Conservation (phyloP, 2,888 invertebrate genomes). For the Biston stratarius region DNA sequence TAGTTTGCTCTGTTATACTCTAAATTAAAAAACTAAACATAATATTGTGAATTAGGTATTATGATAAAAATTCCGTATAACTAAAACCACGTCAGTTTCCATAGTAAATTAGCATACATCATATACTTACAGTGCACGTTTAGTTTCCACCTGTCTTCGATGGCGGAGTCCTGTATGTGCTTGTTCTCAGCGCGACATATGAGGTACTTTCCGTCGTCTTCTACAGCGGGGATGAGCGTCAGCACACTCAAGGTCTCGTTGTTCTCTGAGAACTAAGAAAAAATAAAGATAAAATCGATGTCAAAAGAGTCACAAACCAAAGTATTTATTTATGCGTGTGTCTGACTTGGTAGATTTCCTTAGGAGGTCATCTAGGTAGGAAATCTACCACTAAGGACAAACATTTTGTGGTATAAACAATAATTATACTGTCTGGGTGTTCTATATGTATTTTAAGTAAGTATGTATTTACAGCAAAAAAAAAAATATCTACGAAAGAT, state of each 20-base stretch:
- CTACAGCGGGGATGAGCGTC: constrained; percentile 93
- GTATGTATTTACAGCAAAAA: no score
- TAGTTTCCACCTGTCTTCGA: constrained; percentile 95
- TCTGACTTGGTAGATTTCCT: no score
- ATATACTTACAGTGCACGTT: constrained; percentile 94
- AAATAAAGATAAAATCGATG: background rate
- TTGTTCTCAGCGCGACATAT: constrained; percentile 96
- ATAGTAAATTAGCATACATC: background rate
- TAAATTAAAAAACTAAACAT: background rate
- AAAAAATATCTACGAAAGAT: no score
- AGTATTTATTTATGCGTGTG: no score
- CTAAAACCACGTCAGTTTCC: no score
- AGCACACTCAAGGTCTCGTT: constrained; percentile 94
- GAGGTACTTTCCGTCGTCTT: constrained; percentile 96
- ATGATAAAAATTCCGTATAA: no score
- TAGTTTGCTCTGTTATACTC: background rate
- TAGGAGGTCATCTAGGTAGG: no score
- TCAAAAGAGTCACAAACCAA: background rate
- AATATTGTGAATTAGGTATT: background rate
- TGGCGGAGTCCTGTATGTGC: constrained; percentile 92
- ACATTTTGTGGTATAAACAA: no score
- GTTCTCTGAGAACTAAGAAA: constrained; percentile 91
- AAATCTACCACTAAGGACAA: no score
- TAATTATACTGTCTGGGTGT: no score
- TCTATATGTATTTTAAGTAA: no score